Evolutionary conservation across 2,797 vertebrate genomes (phyloP).

Genomic region (Phrynocephalus forsythii): DNA sequence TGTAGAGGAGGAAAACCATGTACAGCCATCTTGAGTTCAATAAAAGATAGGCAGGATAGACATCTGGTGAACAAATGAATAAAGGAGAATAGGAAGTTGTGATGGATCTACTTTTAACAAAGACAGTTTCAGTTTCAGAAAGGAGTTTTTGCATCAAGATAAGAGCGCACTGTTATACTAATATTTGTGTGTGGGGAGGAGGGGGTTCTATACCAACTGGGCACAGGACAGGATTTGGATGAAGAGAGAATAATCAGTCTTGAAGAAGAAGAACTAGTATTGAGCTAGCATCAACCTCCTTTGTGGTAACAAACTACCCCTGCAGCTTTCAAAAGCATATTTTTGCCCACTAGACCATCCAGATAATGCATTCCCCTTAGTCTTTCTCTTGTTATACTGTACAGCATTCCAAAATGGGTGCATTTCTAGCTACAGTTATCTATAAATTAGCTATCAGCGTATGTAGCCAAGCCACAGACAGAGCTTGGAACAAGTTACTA

Average conservation of each 20-base stretch:
- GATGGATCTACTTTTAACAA: no score
- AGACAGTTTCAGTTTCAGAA: not conserved
- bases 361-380: no score
- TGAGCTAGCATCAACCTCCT: not conserved
- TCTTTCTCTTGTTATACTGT: no score
- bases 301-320: not conserved
- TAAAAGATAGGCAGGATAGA: not conserved
- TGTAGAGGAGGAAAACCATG: not conserved
- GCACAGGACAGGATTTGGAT: not conserved
- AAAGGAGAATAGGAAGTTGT: not conserved
- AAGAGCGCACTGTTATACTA: not conserved
- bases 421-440: not conserved
- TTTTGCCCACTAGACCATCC: not conserved
- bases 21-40: not conserved
- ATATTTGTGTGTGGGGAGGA: no score
- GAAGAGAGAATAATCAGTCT: no score
- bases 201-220: not conserved
- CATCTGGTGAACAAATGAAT: not conserved
- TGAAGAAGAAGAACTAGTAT: not conserved
- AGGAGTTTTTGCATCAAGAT: not conserved
- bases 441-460: not conserved
- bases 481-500: no score
- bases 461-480: not conserved
- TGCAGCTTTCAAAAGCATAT: not conserved
- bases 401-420: no score